Conservation (phyloP, 2,797 vertebrate genomes). For the Gastrophryne carolinensis region DNA sequence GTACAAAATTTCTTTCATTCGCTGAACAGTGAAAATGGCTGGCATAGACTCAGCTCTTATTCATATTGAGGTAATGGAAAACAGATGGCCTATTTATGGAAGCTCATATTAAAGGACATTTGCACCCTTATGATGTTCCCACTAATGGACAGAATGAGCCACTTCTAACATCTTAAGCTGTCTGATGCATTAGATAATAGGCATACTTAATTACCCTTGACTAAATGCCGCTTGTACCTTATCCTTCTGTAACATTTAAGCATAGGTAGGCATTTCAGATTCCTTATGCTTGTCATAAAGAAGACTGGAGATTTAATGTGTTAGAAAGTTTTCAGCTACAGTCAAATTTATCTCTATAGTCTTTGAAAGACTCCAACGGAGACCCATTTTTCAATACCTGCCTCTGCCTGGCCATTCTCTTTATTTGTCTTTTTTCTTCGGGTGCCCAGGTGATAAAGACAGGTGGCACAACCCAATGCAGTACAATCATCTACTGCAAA, state of each 20-base stretch:
- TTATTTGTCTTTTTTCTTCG: no score
- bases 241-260: conserved; percentile 47
- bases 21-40: conserved; percentile 51
- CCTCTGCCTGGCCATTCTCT: no score
- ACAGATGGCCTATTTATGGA: conserved; percentile 59
- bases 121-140: conserved; percentile 53
- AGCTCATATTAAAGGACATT: conserved; percentile 59
- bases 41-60: conserved; percentile 53
- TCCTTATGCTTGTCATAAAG: neutral
- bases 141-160: conserved; percentile 57
- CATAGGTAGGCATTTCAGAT: conserved; percentile 38
- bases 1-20: conserved; percentile 39
- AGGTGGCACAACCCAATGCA: no score
- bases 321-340: no score
- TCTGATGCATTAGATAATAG: conserved; percentile 53
- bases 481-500: no score
- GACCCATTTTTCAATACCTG: no score
- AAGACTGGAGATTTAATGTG: no score
- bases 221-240: conserved; percentile 50
- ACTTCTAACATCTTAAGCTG: conserved; percentile 57
- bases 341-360: no score
- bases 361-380: no score
- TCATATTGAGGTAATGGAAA: conserved; percentile 61
- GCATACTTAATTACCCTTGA: conserved; percentile 56
- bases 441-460: no score